phyloP scores from a whole-genome alignment of 2,113 vertebrate species.

The Bombycilla garrulus region DNA sequence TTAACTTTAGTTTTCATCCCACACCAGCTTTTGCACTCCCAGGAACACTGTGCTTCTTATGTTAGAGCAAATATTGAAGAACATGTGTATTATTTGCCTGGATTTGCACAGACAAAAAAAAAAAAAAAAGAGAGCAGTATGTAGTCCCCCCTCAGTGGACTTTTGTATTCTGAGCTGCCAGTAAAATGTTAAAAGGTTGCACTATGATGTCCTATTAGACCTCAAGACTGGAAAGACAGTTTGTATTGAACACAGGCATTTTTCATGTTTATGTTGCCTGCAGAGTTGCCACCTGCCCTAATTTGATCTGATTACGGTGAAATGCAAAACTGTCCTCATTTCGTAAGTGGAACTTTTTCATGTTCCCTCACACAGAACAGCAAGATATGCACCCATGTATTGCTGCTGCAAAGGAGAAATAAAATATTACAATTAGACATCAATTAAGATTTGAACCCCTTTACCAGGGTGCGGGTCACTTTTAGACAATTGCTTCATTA shows the following conservation, averaged over 20 bases:
- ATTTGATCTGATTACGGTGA: conserved; percentile 75
- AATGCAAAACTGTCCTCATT: conserved; percentile 70
- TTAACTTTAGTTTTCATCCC: conserved; percentile 13
- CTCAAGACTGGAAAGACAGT: conserved; percentile 57
- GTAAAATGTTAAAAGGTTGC: conserved; percentile 21
- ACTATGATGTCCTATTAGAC: conserved; percentile 47
- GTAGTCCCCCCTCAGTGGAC: neutral
- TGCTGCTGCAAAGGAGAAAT: neutral
- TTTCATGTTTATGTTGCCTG: conserved; percentile 76
- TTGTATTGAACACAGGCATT: conserved; percentile 52
- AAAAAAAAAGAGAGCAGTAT: neutral
- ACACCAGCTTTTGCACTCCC: neutral
- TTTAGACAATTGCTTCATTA: neutral
- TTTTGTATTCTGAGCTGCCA: conserved; percentile 19
- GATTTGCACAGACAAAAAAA: neutral
- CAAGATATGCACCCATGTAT: neutral
- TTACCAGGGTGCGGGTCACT: neutral
- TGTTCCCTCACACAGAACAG: neutral
- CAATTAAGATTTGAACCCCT: neutral
- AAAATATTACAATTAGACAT: neutral
- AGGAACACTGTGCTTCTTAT: neutral
- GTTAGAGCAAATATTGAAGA: conserved; percentile 1
- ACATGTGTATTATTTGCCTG: neutral
- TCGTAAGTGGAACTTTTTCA: conserved; percentile 45
- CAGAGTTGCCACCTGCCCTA: conserved; percentile 76